phyloP scores from a whole-genome alignment of 2,797 vertebrate genomes.

The Erpetoichthys calabaricus region DNA sequence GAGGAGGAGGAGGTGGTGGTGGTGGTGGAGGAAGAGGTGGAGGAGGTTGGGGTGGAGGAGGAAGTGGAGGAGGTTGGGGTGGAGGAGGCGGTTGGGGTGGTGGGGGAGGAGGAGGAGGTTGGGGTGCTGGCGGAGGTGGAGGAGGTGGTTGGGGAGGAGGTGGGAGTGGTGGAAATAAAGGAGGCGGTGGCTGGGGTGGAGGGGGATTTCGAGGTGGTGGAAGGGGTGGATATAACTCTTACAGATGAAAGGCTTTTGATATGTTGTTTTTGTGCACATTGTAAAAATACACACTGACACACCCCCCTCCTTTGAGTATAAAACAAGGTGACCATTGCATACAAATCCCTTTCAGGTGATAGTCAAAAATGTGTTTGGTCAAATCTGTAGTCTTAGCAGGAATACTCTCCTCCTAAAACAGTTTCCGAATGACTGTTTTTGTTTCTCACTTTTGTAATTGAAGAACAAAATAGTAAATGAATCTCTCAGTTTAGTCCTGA shows the following conservation, averaged over 20 bases:
- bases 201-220: constrained; percentile 30
- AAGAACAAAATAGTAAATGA: too few species aligned
- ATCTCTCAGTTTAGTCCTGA: too few species aligned
- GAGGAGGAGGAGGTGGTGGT: constrained; percentile 29
- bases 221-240: constrained; percentile 40
- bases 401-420: background rate
- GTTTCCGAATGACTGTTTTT: too few species aligned
- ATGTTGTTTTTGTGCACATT: too few species aligned
- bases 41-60: constrained; percentile 8
- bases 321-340: constrained; percentile 9
- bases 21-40: constrained; percentile 19
- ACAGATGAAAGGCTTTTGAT: too few species aligned
- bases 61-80: constrained; percentile 14
- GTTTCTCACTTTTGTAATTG: too few species aligned
- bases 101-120: constrained; percentile 14
- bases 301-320: constrained; percentile 12
- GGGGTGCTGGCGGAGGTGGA: constrained; percentile 25
- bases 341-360: background rate
- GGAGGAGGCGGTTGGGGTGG: constrained; percentile 26
- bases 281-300: too few species aligned
- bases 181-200: constrained; percentile 28
- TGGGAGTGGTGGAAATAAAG: constrained; percentile 24
- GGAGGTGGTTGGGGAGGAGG: constrained; percentile 25
- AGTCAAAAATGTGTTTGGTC: constrained; percentile 3
- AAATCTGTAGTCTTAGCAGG: background rate